phyloP scores from a whole-genome alignment of 53 echinoderm and acorn worm species.

The Temnopleurus reevesii region DNA sequence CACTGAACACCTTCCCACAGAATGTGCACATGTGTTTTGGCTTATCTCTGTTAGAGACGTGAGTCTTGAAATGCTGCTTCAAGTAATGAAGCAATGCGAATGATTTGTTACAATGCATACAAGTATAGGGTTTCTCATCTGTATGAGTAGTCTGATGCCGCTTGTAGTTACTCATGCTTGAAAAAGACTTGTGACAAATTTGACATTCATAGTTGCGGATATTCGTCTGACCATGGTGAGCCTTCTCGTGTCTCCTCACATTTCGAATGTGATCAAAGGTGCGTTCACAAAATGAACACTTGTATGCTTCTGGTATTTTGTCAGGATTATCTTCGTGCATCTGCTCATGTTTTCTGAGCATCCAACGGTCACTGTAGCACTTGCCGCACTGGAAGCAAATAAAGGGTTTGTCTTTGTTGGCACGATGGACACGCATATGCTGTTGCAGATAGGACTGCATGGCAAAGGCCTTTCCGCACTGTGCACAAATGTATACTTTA shows the following conservation, averaged over 20 bases:
- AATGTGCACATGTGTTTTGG: constrained; percentile 51
- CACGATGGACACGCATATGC: constrained; percentile 52
- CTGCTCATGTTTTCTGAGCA: constrained; percentile 51
- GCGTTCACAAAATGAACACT: constrained; percentile 36
- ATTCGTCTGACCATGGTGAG: neutral
- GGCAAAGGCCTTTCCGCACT: constrained; percentile 51
- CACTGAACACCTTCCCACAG: constrained; percentile 53
- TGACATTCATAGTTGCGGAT: neutral
- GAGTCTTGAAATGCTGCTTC: constrained; percentile 53
- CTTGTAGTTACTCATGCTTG: constrained; percentile 42
- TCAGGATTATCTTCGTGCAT: constrained; percentile 19
- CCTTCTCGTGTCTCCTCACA: constrained; percentile 31
- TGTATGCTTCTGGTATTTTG: neutral
- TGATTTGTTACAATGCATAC: constrained; percentile 49
- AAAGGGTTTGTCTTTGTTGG: constrained; percentile 39
- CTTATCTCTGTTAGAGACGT: constrained; percentile 46
- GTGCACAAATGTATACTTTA: constrained; percentile 23
- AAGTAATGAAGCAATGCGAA: constrained; percentile 48
- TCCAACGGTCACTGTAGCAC: constrained; percentile 50
- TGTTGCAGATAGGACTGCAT: constrained; percentile 43
- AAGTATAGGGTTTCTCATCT: constrained; percentile 44
- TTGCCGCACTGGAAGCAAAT: constrained; percentile 61
- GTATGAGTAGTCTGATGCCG: constrained; percentile 53
- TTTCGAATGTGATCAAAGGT: constrained; percentile 29
- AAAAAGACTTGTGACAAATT: constrained; percentile 22